Percentiles rank a stretch among this genome's conserved stretches.
phyloP scores from a whole-genome alignment of 2,888 invertebrate genomes.

The Callimorpha dominula region DNA sequence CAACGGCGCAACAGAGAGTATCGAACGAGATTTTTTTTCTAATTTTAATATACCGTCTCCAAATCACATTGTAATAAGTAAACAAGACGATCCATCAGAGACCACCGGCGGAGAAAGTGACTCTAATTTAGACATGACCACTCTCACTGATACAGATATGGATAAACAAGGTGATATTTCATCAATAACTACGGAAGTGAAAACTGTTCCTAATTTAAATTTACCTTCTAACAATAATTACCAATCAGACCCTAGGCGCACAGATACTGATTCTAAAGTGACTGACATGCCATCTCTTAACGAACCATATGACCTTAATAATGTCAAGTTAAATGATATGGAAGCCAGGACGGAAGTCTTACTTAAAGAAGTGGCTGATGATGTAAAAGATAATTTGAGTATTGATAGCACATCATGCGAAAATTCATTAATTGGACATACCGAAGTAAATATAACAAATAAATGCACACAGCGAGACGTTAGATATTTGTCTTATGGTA shows the following conservation, averaged over 20 bases:
- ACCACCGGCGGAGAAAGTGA: background rate
- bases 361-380: background rate
- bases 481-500: slow-evolving; percentile 35
- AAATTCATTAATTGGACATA: background rate
- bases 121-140: slow-evolving; percentile 1
- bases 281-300: background rate
- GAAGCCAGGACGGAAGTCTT: background rate
- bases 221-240: slow-evolving; percentile 1
- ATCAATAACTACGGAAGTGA: background rate
- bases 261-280: background rate
- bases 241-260: background rate
- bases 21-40: slow-evolving; percentile 1
- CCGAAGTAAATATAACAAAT: background rate
- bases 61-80: background rate
- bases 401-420: background rate
- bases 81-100: background rate
- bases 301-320: background rate
- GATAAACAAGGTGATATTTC: background rate
- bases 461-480: background rate
- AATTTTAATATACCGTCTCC: slow-evolving; percentile 9
- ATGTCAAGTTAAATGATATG: background rate
- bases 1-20: background rate
- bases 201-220: slow-evolving; percentile 4
- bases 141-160: background rate
- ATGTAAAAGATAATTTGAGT: background rate